A percentile compares a stretch with the other conserved stretches of the same genome.
phyloP scores from a whole-genome alignment of 2,888 invertebrate species.

The Hydriomena furcata region DNA sequence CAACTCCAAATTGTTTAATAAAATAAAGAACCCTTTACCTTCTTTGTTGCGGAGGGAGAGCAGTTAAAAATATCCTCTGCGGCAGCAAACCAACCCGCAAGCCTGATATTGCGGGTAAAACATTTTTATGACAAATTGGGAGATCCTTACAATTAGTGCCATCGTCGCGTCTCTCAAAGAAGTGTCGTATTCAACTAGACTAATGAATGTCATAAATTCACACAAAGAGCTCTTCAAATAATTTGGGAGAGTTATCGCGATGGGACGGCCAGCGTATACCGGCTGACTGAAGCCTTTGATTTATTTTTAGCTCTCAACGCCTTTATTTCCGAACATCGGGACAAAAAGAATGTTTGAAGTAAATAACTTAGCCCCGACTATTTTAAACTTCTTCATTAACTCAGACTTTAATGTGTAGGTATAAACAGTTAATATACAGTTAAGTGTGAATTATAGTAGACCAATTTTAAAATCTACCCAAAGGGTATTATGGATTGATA shows the following conservation, averaged over 20 bases:
- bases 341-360: not conserved
- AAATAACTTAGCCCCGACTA: not conserved
- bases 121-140: slow-evolving; percentile 69
- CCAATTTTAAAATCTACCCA: too few species aligned
- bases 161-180: slow-evolving; percentile 66
- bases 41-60: slow-evolving; percentile 27
- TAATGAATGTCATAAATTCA: slow-evolving; percentile 74
- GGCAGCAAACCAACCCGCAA: slow-evolving; percentile 29
- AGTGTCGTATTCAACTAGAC: slow-evolving; percentile 73
- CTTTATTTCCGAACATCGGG: slow-evolving; percentile 10
- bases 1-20: slow-evolving; percentile 27
- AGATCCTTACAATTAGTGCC: slow-evolving; percentile 71
- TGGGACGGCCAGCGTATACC: slow-evolving; percentile 37
- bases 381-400: too few species aligned
- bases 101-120: slow-evolving; percentile 48
- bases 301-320: slow-evolving; percentile 34
- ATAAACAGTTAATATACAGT: too few species aligned
- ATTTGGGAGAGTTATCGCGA: slow-evolving; percentile 58
- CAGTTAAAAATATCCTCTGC: slow-evolving; percentile 31
- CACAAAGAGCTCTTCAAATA: slow-evolving; percentile 61
- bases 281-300: slow-evolving; percentile 34
- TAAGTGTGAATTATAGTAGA: too few species aligned
- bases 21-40: slow-evolving; percentile 33
- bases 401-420: too few species aligned
- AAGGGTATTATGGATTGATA: too few species aligned